phyloP scores from a whole-genome alignment of 2,797 vertebrate genomes.

The Heteromormyrus szaboi region DNA sequence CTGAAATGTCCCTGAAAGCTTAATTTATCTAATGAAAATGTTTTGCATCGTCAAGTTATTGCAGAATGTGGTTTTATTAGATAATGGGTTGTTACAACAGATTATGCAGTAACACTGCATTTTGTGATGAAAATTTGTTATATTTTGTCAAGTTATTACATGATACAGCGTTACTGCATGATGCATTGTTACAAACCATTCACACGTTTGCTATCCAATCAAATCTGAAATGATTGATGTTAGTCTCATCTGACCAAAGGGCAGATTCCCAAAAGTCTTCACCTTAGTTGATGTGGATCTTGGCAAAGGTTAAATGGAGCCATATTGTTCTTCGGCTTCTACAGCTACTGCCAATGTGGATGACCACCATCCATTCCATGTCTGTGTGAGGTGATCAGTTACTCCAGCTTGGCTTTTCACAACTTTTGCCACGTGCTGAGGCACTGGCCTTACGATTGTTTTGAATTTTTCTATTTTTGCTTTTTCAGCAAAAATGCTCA shows the following conservation, averaged over 20 bases:
- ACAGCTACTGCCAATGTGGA: background rate
- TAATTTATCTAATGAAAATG: too few relatives aligned
- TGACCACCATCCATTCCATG: background rate
- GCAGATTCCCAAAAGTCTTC: background rate
- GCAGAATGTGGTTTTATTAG: background rate
- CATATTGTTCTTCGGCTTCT: background rate
- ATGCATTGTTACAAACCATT: background rate
- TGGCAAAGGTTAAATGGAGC: background rate
- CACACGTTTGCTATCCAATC: background rate
- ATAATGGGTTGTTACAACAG: background rate
- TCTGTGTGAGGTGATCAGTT: background rate
- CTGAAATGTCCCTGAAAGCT: background rate
- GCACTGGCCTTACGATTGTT: background rate
- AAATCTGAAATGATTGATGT: background rate
- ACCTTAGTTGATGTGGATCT: background rate
- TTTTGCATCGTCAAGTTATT: too few relatives aligned
- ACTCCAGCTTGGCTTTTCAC: conserved; percentile 13
- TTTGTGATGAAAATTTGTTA: background rate
- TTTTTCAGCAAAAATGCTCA: background rate
- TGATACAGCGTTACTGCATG: background rate
- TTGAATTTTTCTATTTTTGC: background rate
- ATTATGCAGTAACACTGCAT: background rate
- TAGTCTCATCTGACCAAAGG: background rate
- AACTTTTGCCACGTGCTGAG: background rate
- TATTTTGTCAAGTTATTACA: background rate